phyloP scores from a whole-genome alignment of 2,113 vertebrate species.

The Megaptera novaeangliae region DNA sequence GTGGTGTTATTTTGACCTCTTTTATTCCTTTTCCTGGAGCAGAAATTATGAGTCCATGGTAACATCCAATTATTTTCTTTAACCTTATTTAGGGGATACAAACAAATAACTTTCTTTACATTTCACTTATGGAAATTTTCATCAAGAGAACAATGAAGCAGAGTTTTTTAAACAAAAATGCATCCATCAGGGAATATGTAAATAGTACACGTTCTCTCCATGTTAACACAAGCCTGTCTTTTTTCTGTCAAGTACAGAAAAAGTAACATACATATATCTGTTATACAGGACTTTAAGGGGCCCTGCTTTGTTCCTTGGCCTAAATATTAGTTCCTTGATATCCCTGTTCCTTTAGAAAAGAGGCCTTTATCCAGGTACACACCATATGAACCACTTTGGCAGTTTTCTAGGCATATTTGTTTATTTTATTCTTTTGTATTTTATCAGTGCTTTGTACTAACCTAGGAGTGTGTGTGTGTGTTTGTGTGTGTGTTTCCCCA shows the following conservation, averaged over 20 bases:
- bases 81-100: background rate
- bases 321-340: background rate
- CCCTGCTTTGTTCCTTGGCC: accelerated
- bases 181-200: background rate
- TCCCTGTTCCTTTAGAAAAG: background rate
- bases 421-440: background rate
- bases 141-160: background rate
- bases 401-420: background rate
- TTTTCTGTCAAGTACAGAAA: background rate
- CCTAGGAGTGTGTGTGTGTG: too few species aligned
- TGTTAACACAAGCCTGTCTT: background rate
- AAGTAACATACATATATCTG: background rate
- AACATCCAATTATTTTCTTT: background rate
- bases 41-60: background rate
- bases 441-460: background rate
- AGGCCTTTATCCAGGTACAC: background rate
- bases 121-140: background rate
- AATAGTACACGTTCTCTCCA: background rate
- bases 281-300: background rate
- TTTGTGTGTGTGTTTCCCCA: accelerated
- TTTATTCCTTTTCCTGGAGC: background rate
- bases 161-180: background rate
- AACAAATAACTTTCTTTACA: background rate
- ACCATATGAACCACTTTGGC: background rate
- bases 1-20: accelerated